Base-by-base conservation (phyloP, 1,140 invertebrate genomes). In the Asobara japonica region DNA sequence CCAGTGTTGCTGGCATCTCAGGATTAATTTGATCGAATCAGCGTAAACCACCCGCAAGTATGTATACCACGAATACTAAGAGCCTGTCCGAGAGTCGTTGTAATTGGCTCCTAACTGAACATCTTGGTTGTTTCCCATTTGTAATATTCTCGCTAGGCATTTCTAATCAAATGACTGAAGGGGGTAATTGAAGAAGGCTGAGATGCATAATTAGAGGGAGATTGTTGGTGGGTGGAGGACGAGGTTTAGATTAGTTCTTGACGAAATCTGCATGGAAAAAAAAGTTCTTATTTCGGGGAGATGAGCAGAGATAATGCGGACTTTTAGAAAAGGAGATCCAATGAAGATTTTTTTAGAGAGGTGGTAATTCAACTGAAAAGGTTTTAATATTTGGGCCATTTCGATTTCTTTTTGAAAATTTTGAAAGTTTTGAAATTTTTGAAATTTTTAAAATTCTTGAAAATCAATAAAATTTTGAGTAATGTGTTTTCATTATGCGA, bases 11-110 rank as follows among this genome's bases (percentile, higher is more conserved):
- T 51, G 61, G 61, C 65, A 56, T 56, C 22, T 56, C 51, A 29
- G 73, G 71, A 78, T 82, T 76, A 78, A 76, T 76, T 76, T 73
- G 73, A 79, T 83, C 69, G 68, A 80, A 80, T 80, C 73, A 77
- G 78, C 22, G 68, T 61, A 75, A 77, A 68, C 56, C 67, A 56
- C 60, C 22, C 25, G 56, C 67, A 41, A 66, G 22, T 56, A 27
- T 56, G 22, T 56, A 62, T 33, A 60, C 22, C 16, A 65, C 51
- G 22, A 56, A 56, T 56, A 27, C 11, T 27, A 18, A 13, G 22
- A 10, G 5, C 18, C n/a, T 45, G 41, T 45, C 41, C 41, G 41
- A 45, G 41, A 45, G 7, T 45, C n/a, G 41, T 45, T 45, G n/a
- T 45, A 45, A 45, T 45, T 56, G 51, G 20, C 51, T 56, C 25